Evolutionary conservation across 2,888 invertebrate species (phyloP).

Genomic region (Homarus gammarus): DNA sequence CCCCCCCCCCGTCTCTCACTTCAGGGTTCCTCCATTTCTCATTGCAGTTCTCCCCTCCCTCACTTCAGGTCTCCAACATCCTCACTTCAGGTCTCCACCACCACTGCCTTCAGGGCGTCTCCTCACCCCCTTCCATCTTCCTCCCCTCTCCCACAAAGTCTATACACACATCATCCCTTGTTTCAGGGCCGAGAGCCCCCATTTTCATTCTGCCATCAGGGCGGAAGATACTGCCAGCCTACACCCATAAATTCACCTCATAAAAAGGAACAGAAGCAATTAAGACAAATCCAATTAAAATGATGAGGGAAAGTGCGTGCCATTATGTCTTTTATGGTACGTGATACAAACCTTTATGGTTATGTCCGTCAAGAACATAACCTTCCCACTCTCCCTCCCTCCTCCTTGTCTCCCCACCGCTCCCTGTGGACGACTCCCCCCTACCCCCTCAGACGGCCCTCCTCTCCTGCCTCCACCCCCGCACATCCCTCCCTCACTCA

Average conservation of each 20-base stretch:
- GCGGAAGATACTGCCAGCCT: slow-evolving; percentile 29
- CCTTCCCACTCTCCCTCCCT: background rate
- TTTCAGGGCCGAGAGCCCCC: background rate
- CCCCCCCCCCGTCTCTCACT: no score
- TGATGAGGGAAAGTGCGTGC: slow-evolving; percentile 66
- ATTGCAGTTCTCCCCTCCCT: no score
- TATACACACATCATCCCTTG: background rate
- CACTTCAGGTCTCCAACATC: no score
- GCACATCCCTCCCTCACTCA: no score
- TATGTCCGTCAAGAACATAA: slow-evolving; percentile 11
- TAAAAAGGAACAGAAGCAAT: slow-evolving; percentile 72
- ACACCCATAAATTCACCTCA: slow-evolving; percentile 68
- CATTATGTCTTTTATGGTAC: slow-evolving; percentile 65
- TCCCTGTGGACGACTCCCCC: background rate
- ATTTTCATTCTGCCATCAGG: slow-evolving; percentile 38
- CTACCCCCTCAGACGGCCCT: no score
- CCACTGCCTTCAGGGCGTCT: no score
- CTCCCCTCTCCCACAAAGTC: no score
- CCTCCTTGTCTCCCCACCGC: no score
- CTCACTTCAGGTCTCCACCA: no score
- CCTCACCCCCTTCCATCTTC: no score
- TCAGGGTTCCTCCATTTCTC: no score
- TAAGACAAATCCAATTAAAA: slow-evolving; percentile 74
- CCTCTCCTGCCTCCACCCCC: no score
- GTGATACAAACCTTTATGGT: slow-evolving; percentile 64